phyloP scores from a whole-genome alignment of 2,888 invertebrate species.

The Cheilosia variabilis region DNA sequence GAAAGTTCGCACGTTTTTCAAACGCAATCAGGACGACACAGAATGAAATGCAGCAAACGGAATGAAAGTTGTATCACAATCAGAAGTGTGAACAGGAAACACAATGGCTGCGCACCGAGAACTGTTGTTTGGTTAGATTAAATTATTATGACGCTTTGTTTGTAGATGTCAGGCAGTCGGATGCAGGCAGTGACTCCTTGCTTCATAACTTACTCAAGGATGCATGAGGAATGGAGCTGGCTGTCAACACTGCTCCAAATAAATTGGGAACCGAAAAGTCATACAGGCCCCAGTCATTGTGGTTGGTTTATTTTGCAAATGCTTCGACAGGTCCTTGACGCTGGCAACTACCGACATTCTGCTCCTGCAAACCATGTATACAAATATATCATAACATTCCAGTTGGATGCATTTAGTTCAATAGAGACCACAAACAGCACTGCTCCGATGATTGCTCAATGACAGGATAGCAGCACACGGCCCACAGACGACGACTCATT shows the following conservation, averaged over 20 bases:
- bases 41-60: conserved; percentile 11
- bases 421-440: background rate
- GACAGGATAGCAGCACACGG: conserved; percentile 17
- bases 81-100: conserved; percentile 16
- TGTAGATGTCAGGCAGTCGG: background rate
- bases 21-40: conserved; percentile 49
- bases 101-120: conserved; percentile 2
- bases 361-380: background rate
- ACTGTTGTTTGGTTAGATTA: conserved; percentile 4
- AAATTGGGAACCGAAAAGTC: background rate
- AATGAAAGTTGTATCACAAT: conserved; percentile 22
- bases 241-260: background rate
- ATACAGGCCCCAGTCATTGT: too few species aligned
- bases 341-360: conserved; percentile 30
- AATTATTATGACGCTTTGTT: conserved; percentile 30
- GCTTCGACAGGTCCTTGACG: conserved; percentile 7
- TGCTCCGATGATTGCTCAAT: conserved; percentile 17
- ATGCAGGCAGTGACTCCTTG: background rate
- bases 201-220: too few species aligned
- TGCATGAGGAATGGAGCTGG: too few species aligned
- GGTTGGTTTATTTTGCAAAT: too few species aligned
- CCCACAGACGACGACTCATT: background rate
- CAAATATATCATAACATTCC: conserved; percentile 5
- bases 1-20: conserved; percentile 56
- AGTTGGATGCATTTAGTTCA: conserved; percentile 24